A percentile compares a stretch with the other conserved stretches of the same genome.
phyloP scores from a whole-genome alignment of 2,888 invertebrate species.

The Macaria liturata region DNA sequence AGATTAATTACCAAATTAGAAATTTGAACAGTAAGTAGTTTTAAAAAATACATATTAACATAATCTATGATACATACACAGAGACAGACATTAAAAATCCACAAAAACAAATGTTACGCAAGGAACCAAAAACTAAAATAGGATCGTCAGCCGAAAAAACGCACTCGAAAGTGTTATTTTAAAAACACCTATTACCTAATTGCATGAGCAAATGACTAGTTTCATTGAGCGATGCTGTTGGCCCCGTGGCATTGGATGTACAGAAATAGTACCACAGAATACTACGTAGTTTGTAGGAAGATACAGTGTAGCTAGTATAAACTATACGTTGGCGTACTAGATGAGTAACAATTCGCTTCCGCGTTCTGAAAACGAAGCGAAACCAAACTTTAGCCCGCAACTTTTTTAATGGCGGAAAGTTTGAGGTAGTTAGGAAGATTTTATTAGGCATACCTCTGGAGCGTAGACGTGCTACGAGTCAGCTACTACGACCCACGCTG shows the following conservation, averaged over 20 bases:
- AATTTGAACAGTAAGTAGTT: no score
- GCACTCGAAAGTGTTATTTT: slow-evolving; percentile 27
- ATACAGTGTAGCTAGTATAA: no score
- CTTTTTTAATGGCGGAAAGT: slow-evolving; percentile 9
- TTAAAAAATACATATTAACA: no score
- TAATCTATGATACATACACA: no score
- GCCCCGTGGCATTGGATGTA: slow-evolving; percentile 75
- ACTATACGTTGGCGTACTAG: slow-evolving; percentile 5
- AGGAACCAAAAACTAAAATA: no score
- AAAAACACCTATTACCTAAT: slow-evolving; percentile 36
- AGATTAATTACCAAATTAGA: no score
- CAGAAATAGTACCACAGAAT: slow-evolving; percentile 38
- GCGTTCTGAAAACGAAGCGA: slow-evolving; percentile 47
- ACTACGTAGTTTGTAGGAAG: not conserved
- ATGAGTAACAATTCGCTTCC: slow-evolving; percentile 46
- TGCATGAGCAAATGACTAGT: slow-evolving; percentile 54
- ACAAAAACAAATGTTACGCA: no score
- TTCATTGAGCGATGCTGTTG: slow-evolving; percentile 71
- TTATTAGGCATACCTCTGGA: slow-evolving; percentile 1
- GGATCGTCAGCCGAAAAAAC: not conserved
- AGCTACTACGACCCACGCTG: no score
- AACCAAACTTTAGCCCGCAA: slow-evolving; percentile 2
- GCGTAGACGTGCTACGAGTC: no score
- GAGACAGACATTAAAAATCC: no score
- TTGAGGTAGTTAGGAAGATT: not conserved